phyloP scores from a whole-genome alignment of 2,797 vertebrate genomes.

The Gallinago nigripennis region DNA sequence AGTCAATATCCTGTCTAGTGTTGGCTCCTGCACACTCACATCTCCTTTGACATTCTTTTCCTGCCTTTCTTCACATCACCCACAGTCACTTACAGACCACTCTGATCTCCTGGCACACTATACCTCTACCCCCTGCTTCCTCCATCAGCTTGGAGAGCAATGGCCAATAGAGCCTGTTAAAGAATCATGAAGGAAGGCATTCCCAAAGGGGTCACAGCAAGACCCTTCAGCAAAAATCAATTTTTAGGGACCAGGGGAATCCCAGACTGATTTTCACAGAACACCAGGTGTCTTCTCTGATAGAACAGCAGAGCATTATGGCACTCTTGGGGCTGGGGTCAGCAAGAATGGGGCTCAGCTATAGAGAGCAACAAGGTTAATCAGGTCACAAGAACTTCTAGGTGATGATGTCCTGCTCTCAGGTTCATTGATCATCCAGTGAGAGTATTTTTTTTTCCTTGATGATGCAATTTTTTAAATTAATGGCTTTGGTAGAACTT shows the following conservation, averaged over 20 bases:
- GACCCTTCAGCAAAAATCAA: background rate
- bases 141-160: background rate
- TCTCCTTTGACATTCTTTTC: background rate
- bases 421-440: conserved; percentile 62
- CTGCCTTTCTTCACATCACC: background rate
- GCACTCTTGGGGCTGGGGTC: background rate
- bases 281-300: background rate
- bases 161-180: background rate
- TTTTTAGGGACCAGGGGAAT: background rate
- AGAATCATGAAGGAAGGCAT: background rate
- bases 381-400: conserved; percentile 46
- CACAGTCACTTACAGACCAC: background rate
- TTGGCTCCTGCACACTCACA: background rate
- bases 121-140: background rate
- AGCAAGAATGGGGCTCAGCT: background rate
- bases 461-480: conserved; percentile 50
- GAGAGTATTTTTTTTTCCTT: conserved; percentile 43
- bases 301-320: background rate
- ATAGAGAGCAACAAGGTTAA: conserved; percentile 9
- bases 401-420: background rate
- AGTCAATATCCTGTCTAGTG: background rate
- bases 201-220: background rate
- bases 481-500: conserved; percentile 53
- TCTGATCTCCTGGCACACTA: background rate
- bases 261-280: background rate